These are phyloP conservation scores for Agrochola lychnidis DNA, from an alignment of 2,888 invertebrate genomes.

Conservation along the genomic window DNA sequence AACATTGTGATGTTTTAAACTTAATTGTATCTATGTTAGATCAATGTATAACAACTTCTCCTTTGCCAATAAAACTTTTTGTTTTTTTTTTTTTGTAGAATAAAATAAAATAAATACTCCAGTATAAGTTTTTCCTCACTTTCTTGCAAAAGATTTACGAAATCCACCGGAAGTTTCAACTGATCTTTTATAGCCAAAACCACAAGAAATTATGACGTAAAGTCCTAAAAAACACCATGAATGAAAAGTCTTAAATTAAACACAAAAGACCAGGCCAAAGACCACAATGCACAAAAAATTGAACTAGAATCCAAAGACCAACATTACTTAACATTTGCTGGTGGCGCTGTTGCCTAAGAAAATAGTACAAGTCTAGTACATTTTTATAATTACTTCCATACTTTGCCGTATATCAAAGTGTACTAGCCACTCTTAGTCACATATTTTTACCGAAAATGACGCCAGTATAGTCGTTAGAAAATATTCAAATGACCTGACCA, in stretches of 20 bases:
- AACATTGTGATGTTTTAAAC: no score
- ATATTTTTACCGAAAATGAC: slow-evolving; percentile 8
- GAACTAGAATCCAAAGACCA: background rate
- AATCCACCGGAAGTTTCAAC: background rate
- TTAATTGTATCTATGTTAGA: no score
- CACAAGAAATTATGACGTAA: background rate
- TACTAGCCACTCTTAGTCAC: background rate
- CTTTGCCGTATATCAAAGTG: background rate
- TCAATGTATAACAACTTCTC: no score
- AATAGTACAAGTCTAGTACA: background rate
- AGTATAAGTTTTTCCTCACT: no score
- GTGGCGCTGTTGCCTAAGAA: background rate
- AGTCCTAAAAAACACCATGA: background rate
- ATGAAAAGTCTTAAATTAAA: background rate
- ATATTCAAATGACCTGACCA: slow-evolving; percentile 32
- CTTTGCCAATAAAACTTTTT: no score
- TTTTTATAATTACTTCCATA: background rate
- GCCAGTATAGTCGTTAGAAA: slow-evolving; percentile 45
- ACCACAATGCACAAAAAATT: background rate
- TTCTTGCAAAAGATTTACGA: background rate
- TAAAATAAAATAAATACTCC: background rate
- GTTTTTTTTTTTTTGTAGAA: no score
- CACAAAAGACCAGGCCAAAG: slow-evolving; percentile 10
- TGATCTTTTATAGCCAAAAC: background rate
- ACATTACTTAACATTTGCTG: background rate